These are phyloP conservation scores for Drosophila rhopaloa DNA, from an alignment of 1,140 invertebrate genomes.

Conservation along the genomic window DNA sequence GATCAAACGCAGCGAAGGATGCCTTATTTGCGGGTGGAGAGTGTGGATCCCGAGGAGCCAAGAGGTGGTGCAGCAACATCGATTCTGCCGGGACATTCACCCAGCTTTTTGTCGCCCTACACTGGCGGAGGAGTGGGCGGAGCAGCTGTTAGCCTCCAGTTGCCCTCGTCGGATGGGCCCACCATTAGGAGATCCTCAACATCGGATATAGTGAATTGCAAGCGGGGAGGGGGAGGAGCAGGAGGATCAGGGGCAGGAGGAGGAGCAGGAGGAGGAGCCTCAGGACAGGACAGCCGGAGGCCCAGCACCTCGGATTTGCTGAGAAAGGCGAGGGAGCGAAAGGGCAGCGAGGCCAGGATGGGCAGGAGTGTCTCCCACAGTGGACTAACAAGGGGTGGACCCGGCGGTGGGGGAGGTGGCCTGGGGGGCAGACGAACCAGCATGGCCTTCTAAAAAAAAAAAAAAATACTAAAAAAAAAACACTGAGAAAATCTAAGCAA, in stretches of 20 bases:
- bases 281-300: constrained; percentile 56
- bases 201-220: constrained; percentile 71
- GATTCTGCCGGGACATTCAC: constrained; percentile 38
- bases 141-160: constrained; percentile 19
- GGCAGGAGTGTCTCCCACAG: constrained; percentile 82
- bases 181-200: constrained; percentile 78
- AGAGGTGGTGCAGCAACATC: constrained; percentile 17
- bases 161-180: constrained; percentile 15
- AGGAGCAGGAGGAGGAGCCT: not conserved
- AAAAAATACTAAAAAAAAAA: not conserved
- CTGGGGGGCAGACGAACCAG: constrained; percentile 74
- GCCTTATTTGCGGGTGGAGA: constrained; percentile 78
- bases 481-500: not conserved
- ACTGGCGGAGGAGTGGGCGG: constrained; percentile 11
- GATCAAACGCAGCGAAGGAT: constrained; percentile 32
- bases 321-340: constrained; percentile 74
- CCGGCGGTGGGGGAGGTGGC: constrained; percentile 54
- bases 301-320: constrained; percentile 82
- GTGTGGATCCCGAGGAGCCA: constrained; percentile 66
- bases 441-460: constrained; percentile 77
- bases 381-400: constrained; percentile 66
- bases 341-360: constrained; percentile 79
- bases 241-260: constrained; percentile 6
- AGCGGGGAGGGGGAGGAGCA: constrained; percentile 33
- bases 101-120: constrained; percentile 63